Conservation (phyloP, 1,140 invertebrate genomes). For the Elymnias hypermnestra region DNA sequence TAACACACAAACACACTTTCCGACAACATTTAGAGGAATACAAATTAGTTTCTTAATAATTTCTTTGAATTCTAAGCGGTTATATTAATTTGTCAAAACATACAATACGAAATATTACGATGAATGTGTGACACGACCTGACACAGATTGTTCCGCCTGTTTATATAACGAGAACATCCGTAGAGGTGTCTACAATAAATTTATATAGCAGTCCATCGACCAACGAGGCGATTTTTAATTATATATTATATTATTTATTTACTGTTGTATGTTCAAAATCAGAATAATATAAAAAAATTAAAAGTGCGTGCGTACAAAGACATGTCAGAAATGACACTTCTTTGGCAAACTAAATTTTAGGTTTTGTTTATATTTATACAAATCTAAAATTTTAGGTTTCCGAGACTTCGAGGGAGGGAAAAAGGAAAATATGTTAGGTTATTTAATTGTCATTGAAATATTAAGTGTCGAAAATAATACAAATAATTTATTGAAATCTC, state of each 20-base stretch:
- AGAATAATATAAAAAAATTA: too few relatives aligned
- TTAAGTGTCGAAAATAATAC: too few relatives aligned
- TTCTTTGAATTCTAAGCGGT: background rate
- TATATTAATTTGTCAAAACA: constrained; percentile 3
- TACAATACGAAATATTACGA: background rate
- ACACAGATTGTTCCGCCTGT: background rate
- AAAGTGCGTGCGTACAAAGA: too few relatives aligned
- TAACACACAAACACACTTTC: too few relatives aligned
- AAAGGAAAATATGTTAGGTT: too few relatives aligned
- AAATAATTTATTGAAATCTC: too few relatives aligned
- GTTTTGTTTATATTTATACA: too few relatives aligned
- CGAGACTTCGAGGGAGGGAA: too few relatives aligned
- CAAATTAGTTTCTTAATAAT: background rate
- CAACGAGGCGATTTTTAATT: background rate
- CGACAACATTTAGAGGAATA: background rate
- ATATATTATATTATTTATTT: background rate
- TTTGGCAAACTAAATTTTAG: too few relatives aligned
- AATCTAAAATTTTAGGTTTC: too few relatives aligned
- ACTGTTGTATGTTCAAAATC: background rate
- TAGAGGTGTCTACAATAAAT: background rate
- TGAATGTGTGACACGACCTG: constrained; percentile 8
- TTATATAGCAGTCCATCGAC: background rate
- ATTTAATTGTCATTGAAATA: too few relatives aligned
- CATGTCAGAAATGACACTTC: too few relatives aligned
- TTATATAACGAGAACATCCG: constrained; percentile 9